Conservation (phyloP, 2,797 vertebrate genomes). For the Chaetodon trifasciatus region DNA sequence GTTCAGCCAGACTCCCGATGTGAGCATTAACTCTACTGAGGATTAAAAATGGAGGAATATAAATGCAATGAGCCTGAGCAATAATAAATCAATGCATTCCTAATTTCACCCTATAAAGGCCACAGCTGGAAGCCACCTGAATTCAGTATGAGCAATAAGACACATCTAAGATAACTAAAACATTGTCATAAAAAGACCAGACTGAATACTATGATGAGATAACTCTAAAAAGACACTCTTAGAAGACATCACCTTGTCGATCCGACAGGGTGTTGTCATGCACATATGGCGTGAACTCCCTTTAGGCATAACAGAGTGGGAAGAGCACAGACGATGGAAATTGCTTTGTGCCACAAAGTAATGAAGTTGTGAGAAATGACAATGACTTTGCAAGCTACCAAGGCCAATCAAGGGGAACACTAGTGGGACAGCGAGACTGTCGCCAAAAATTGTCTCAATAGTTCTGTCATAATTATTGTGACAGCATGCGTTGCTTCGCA, state of each 20-base stretch:
- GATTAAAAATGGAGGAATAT: constrained; percentile 52
- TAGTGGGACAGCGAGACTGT: constrained; percentile 63
- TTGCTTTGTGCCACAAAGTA: constrained; percentile 82
- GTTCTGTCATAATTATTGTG: constrained; percentile 82
- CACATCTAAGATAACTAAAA: constrained; percentile 24
- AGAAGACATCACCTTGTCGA: constrained; percentile 62
- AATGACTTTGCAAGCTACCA: constrained; percentile 79
- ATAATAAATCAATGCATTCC: constrained; percentile 45
- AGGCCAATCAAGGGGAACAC: constrained; percentile 81
- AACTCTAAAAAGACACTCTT: constrained; percentile 40
- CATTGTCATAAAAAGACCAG: constrained; percentile 30
- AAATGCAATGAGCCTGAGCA: constrained; percentile 39
- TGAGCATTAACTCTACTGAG: constrained; percentile 49
- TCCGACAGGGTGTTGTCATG: constrained; percentile 78
- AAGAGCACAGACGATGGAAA: constrained; percentile 70
- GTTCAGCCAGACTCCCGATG: constrained; percentile 40
- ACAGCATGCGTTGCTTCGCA: constrained; percentile 71
- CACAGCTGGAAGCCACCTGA: constrained; percentile 35
- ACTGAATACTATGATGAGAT: constrained; percentile 34
- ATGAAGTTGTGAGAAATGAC: constrained; percentile 84
- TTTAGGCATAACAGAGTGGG: constrained; percentile 71
- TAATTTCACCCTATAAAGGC: constrained; percentile 40
- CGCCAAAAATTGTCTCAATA: constrained; percentile 73
- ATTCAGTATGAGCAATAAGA: constrained; percentile 25
- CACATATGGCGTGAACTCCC: constrained; percentile 77